Evolutionary conservation across 2,113 vertebrate genomes (phyloP).

Genomic region (Thryonomys swinderianus): DNA sequence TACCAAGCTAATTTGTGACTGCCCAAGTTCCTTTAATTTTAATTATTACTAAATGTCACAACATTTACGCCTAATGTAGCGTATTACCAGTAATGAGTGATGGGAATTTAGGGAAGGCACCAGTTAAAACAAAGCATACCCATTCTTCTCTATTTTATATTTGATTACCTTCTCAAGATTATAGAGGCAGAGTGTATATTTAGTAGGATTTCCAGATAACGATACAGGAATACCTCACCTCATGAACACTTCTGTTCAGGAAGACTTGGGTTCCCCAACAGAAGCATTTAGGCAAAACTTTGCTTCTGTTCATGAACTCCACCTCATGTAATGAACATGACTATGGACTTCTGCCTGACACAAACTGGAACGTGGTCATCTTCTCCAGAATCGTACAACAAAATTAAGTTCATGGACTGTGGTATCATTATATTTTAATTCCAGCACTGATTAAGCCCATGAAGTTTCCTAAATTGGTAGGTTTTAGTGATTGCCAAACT

Average conservation of each 20-base stretch:
- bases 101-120: background rate
- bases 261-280: background rate
- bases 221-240: background rate
- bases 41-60: background rate
- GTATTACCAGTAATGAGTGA: no score
- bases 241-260: background rate
- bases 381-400: background rate
- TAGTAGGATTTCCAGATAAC: background rate
- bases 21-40: background rate
- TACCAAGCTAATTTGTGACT: background rate
- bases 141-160: background rate
- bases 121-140: background rate
- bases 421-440: background rate
- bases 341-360: accelerated
- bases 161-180: background rate
- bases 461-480: background rate
- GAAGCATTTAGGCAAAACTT: background rate
- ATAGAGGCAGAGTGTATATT: background rate
- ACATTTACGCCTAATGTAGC: background rate
- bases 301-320: background rate
- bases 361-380: background rate
- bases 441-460: background rate
- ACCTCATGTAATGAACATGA: background rate
- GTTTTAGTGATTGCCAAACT: background rate
- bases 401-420: background rate